Conservation (phyloP, 2,888 invertebrate genomes). For the Unio delphinus region DNA sequence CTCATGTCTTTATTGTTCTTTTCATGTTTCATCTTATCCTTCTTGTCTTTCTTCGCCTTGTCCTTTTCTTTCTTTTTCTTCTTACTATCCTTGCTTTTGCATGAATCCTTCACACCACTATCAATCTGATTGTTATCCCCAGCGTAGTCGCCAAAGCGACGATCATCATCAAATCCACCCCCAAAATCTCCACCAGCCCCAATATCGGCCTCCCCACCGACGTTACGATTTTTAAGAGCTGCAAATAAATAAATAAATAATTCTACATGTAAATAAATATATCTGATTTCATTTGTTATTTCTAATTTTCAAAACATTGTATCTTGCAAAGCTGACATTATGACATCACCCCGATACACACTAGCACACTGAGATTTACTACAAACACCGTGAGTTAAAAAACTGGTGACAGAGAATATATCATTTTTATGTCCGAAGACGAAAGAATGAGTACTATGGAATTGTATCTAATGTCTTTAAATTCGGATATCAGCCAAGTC, state of each 20-base stretch:
- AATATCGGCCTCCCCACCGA: neutral
- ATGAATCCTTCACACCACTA: conserved; percentile 2
- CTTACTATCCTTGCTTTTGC: conserved; percentile 13
- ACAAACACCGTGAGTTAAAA: too few relatives aligned
- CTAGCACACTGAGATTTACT: too few relatives aligned
- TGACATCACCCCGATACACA: too few relatives aligned
- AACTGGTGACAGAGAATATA: too few relatives aligned
- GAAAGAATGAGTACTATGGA: too few relatives aligned
- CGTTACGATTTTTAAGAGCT: neutral
- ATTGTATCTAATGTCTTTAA: too few relatives aligned
- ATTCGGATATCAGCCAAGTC: too few relatives aligned
- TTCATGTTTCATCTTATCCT: conserved; percentile 9
- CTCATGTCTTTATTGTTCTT: conserved; percentile 9
- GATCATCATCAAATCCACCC: neutral
- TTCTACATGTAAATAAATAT: too few relatives aligned
- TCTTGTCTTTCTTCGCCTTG: conserved; percentile 16
- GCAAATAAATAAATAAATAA: conserved; percentile 5
- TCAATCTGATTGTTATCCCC: conserved; percentile 3
- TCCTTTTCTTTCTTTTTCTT: conserved; percentile 13
- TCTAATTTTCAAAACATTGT: too few relatives aligned
- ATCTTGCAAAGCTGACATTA: too few relatives aligned
- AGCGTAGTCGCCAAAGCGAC: conserved; percentile 1
- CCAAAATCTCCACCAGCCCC: conserved; percentile 1
- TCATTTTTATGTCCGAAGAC: too few relatives aligned
- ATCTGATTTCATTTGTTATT: too few relatives aligned